Base-by-base conservation (phyloP, 2,888 invertebrate genomes). In the Drosophila monieri region DNA sequence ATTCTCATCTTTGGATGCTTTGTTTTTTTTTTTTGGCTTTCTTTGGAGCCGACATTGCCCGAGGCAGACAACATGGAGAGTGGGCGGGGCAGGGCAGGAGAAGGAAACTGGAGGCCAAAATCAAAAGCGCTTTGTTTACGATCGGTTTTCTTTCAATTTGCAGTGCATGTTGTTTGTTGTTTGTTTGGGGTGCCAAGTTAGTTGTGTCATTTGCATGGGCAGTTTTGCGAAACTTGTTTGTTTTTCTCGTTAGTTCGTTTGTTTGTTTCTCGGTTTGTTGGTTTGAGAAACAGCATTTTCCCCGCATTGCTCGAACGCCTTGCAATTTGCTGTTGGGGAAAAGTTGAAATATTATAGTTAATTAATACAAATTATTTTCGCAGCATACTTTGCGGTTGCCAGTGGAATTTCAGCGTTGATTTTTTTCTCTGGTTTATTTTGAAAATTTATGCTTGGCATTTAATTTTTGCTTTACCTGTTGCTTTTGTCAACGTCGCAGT, bases 311-410 rank as follows among this genome's bases (percentile, higher is more conserved):
- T 12, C 73, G 47, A 44, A 60, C 39, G 60, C 71, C 30, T 47
- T 1, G 44, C 44, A 46, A 65, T 30, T 64, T 65, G 62, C 27
- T 37, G 65, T 30, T 64, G 52, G 52, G 51, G 37, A 64, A 64
- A 52, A 52, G 46, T 52, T 46, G 37, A 64, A 46, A 64, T 52
- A 52, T 65, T 46, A 64, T 32, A 14, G 35, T 23, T 66, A 65
- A 55, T 65, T 65, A 55, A 66, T 43, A 67, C 41, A 54, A 61
- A 49, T 49, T 70, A 54, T 70, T 46, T 32, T 21, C 54, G 54
- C 77, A 73, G 85, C 81, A 81, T 81, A 81, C 81, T 81, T 81
- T 87, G 51, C 67, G 88, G 85, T 81, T 64, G 71, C 12, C 18
- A 8, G 47, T 43, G 46, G 71, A 70, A 74, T 73, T 46, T 43